Evolutionary conservation across 1,140 invertebrate genomes (phyloP).

Genomic region (Tetramorium parvispinum): DNA sequence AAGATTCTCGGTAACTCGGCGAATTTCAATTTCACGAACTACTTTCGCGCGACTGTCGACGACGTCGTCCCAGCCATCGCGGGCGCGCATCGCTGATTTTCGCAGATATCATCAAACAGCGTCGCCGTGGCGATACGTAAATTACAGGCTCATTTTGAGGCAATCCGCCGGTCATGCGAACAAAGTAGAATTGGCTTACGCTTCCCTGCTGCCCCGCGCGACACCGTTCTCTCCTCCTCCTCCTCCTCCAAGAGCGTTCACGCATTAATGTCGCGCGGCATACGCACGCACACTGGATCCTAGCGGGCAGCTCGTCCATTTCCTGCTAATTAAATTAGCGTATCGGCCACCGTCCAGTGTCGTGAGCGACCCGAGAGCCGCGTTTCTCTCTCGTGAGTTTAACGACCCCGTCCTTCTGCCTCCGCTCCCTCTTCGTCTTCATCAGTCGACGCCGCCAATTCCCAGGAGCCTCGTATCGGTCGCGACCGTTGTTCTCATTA

Average conservation of each 20-base stretch:
- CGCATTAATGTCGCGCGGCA: conserved; percentile 71
- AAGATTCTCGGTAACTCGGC: conserved; percentile 47
- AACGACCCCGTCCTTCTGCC: conserved; percentile 68
- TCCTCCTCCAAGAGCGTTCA: conserved; percentile 47
- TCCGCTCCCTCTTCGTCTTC: conserved; percentile 77
- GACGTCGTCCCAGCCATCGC: neutral
- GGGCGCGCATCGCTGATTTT: conserved; percentile 55
- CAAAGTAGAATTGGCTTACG: conserved; percentile 55
- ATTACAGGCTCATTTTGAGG: conserved; percentile 53
- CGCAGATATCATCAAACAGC: conserved; percentile 61
- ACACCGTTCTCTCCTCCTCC: conserved; percentile 5
- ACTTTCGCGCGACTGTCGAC: conserved; percentile 21
- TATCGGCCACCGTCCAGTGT: conserved; percentile 75
- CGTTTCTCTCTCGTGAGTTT: conserved; percentile 61
- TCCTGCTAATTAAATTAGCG: conserved; percentile 83
- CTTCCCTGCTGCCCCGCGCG: neutral
- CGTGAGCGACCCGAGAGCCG: conserved; percentile 68
- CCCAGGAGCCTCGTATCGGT: conserved; percentile 81
- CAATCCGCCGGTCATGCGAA: conserved; percentile 46
- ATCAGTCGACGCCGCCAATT: conserved; percentile 78
- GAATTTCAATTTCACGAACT: conserved; percentile 66
- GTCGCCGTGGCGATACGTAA: conserved; percentile 43
- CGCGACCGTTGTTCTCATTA: conserved; percentile 82
- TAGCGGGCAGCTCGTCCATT: conserved; percentile 69
- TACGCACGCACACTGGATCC: conserved; percentile 68